Evolutionary conservation across 2,113 vertebrate genomes (phyloP).

Genomic region (Engraulis encrasicolus): DNA sequence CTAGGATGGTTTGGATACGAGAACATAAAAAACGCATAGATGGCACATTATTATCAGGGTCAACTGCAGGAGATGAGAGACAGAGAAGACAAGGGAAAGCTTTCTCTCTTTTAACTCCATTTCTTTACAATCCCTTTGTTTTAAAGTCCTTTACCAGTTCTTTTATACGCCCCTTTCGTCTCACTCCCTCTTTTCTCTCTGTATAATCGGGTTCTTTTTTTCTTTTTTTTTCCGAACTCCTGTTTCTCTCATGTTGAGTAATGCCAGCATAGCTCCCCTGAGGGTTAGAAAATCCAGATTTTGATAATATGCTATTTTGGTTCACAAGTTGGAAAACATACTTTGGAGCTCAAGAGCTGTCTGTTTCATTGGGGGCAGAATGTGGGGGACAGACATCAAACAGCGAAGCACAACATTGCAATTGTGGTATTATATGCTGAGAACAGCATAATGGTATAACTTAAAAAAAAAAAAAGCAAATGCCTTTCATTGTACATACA

Average conservation of each 20-base stretch:
- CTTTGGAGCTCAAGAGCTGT: too few species aligned
- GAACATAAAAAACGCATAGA: neutral
- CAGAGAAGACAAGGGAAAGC: neutral
- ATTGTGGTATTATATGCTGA: too few species aligned
- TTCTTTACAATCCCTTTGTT: neutral
- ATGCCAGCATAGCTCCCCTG: too few species aligned
- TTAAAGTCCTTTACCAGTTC: neutral
- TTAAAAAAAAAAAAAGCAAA: too few species aligned
- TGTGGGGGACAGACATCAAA: too few species aligned
- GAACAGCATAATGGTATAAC: too few species aligned
- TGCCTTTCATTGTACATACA: too few species aligned
- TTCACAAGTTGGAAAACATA: too few species aligned
- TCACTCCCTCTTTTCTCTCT: neutral
- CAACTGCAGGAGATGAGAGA: neutral
- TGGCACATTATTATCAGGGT: neutral
- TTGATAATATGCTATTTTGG: too few species aligned
- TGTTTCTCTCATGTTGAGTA: neutral
- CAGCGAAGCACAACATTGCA: too few species aligned
- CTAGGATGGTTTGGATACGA: neutral
- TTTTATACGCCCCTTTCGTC: neutral
- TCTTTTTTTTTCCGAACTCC: neutral
- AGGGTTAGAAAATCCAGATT: too few species aligned
- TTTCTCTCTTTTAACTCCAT: neutral
- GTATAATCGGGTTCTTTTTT: neutral
- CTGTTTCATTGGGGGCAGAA: too few species aligned